Base-by-base conservation (phyloP, 2,113 vertebrate genomes). In the Nothobranchius furzeri region DNA sequence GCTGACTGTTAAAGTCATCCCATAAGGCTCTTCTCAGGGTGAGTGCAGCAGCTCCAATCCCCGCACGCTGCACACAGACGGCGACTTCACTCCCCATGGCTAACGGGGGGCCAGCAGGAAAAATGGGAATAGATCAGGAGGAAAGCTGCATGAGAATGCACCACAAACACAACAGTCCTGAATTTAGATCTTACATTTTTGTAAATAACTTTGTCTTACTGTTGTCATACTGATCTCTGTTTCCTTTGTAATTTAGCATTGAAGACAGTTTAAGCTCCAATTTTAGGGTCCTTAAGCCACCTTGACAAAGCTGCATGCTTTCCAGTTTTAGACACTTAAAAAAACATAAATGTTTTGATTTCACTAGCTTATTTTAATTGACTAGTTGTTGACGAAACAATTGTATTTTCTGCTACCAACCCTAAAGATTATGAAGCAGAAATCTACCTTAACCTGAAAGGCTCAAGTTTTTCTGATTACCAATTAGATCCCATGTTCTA, bases 1-100 rank as follows among this genome's bases (percentile, higher is more conserved):
- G 78, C 82, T 87, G 81, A 84, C 82, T 83, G 85, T 60, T 84
- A 83, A 89, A 89, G 84, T 83, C 81, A 67, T 90, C 87, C 79
- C 78, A 78, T 70, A 79, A 61, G 12, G 43, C 43, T 45, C 24
- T 42, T 69, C 54, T 61, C n/a, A 20, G n/a, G 15, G 52, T 52
- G 62, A 64, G 7, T 3, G 60, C 53, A 56, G 37, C 7, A 49
- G 14, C 17, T n/a, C 24, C 12, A 25, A 9, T n/a, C 51, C 14
- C 20, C 17, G 24, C 17, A 35, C 50, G 42, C 60, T 11, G 58
- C 60, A 15, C 60, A 15, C 12, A 47, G 43, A 14, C 43, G 42
- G 51, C 11, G 2, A 76, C 69, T 75, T 71, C 43, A 59, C 72
- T 80, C 63, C 42, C 69, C n/a, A 17, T 43, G 70, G 8, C 45